Evolutionary conservation across 2,797 vertebrate genomes (phyloP), one percentile per base, ranked within the genome.

Genomic region (Masticophis lateralis): DNA sequence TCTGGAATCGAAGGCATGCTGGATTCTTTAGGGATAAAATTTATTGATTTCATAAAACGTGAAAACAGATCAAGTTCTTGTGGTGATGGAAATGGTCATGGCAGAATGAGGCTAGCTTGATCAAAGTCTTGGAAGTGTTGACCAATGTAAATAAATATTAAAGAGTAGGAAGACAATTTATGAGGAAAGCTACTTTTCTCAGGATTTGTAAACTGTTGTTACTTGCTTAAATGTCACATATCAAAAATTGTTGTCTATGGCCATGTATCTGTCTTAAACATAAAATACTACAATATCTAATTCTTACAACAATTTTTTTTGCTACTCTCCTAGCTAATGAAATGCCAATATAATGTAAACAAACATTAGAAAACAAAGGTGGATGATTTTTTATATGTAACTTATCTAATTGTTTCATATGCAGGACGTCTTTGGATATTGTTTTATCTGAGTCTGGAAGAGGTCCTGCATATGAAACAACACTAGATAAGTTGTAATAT

Each of bases 11-110:
- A 97, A 98, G 97, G 97, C 96, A 96, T 97, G 96, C 97, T 97
- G 97, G 97, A 98, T 97, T 97, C 97, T 97, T 98, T 97, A 97
- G 97, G 98, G 97, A 98, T 97, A 96, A 98, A 98, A 97, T 97
- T 98, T 98, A 98, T 98, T 91, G 97, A 98, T 97, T 97, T 96
- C 96, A 97, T 97, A 98, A 98, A 98, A 97, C 90, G 92, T 96
- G 98, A 97, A 93, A 98, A 97, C 96, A 97, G 98, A 98, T 98
- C 98, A 97, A 98, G 97, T 96, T 96, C 95, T 97, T 95, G 96
- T 94, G 96, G 95, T 98, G 98, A 98, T 97, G 97, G 97, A 97
- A 97, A 97, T 5, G n/a, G 97, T 96, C 97, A 83, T 97, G 97
- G 97, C 97, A 98, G 98, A 98, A 98, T 97, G 97, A 98, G 98